Conservation (phyloP, 64 coral and sea anemone species). For the Actinia tenebrosa region DNA sequence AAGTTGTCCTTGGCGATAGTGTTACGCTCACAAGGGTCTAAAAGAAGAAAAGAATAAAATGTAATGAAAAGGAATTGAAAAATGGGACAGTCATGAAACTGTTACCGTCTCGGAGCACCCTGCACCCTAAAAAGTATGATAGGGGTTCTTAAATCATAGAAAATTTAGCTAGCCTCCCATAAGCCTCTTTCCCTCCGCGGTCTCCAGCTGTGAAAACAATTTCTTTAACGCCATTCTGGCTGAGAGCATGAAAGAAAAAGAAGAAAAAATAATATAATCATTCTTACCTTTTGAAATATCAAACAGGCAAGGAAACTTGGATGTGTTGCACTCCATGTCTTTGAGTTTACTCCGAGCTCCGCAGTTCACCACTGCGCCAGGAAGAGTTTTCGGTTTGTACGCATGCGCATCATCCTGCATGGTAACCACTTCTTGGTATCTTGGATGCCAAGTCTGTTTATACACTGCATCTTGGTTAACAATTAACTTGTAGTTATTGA, state of each 20-base stretch:
- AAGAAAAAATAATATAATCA: neutral
- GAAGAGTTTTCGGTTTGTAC: conserved; percentile 33
- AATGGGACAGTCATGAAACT: too few relatives aligned
- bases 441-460: conserved; percentile 68
- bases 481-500: conserved; percentile 80
- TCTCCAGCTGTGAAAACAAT: too few relatives aligned
- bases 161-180: too few relatives aligned
- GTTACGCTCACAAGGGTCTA: conserved; percentile 95
- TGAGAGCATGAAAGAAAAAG: neutral
- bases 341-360: conserved; percentile 47
- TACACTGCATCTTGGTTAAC: conserved; percentile 85
- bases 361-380: conserved; percentile 72
- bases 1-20: conserved; percentile 60
- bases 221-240: too few relatives aligned
- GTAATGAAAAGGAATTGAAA: neutral
- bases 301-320: conserved; percentile 78
- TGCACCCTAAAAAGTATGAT: too few relatives aligned
- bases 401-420: conserved; percentile 7
- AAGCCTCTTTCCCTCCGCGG: too few relatives aligned
- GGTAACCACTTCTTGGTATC: conserved; percentile 25
- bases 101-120: too few relatives aligned
- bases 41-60: neutral
- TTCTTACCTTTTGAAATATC: conserved; percentile 66
- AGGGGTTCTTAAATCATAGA: too few relatives aligned
- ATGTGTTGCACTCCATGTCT: conserved; percentile 54